Evolutionary conservation across 2,888 invertebrate genomes (phyloP).

Genomic region (Lasioglossum morio): DNA sequence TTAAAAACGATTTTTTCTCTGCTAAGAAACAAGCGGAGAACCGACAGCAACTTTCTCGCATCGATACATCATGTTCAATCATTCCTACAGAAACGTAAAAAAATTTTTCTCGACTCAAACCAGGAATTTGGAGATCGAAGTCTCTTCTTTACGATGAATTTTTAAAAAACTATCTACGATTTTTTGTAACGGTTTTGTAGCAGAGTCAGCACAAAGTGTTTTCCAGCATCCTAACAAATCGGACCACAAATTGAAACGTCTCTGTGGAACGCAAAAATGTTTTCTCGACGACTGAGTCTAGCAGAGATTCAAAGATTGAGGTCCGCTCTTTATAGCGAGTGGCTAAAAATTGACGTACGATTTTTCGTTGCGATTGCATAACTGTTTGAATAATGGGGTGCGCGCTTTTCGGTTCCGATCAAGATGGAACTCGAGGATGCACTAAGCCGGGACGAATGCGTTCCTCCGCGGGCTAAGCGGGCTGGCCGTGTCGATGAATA

Average conservation of each 20-base stretch:
- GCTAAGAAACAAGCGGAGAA: not conserved
- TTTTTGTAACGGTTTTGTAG: not conserved
- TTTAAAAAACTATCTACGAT: not conserved
- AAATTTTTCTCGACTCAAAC: too few species aligned
- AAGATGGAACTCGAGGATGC: slow-evolving; percentile 13
- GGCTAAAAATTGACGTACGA: not conserved
- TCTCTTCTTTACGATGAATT: too few species aligned
- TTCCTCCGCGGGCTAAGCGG: not conserved
- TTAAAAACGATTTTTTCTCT: not conserved
- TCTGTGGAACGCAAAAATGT: not conserved
- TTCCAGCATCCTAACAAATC: not conserved
- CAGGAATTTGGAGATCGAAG: not conserved
- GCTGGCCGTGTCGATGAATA: slow-evolving; percentile 23
- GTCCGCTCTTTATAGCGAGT: not conserved
- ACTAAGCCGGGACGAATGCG: not conserved
- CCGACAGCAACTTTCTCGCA: not conserved
- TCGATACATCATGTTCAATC: not conserved
- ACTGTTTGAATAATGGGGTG: not conserved
- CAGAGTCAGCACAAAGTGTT: not conserved
- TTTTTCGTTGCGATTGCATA: not conserved
- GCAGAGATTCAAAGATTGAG: not conserved
- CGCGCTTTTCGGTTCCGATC: not conserved
- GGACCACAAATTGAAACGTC: not conserved
- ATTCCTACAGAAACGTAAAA: not conserved
- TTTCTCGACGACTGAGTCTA: not conserved